Conservation (phyloP, 2,888 invertebrate genomes). For the Nematopogon swammerdamellus region DNA sequence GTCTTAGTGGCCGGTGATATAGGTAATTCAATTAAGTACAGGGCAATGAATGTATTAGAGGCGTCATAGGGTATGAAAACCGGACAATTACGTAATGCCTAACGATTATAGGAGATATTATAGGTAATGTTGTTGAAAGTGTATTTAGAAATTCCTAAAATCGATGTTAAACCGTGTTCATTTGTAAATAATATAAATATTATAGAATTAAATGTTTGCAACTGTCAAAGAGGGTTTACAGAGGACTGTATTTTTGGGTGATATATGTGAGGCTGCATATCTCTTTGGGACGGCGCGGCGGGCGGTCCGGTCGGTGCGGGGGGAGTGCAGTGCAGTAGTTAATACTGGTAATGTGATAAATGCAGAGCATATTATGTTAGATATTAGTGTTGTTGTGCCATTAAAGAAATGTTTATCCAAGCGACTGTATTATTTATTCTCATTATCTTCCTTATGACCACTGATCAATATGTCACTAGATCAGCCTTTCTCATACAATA, state of each 20-base stretch:
- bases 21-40: no score
- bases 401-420: constrained; percentile 52
- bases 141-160: constrained; percentile 55
- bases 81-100: constrained; percentile 34
- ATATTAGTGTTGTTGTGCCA: constrained; percentile 55
- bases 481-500: no score
- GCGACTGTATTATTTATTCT: no score
- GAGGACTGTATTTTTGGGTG: constrained; percentile 57
- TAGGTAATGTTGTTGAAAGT: constrained; percentile 51
- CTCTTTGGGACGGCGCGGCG: constrained; percentile 24
- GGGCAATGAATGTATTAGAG: constrained; percentile 18
- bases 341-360: constrained; percentile 47
- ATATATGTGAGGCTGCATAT: constrained; percentile 44
- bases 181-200: constrained; percentile 46
- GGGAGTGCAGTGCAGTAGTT: constrained; percentile 16
- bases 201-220: constrained; percentile 33
- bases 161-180: constrained; percentile 57
- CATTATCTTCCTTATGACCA: no score
- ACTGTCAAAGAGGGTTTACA: constrained; percentile 25
- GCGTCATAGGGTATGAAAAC: constrained; percentile 3
- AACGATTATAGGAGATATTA: constrained; percentile 33
- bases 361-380: constrained; percentile 31
- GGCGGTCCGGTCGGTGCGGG: no score
- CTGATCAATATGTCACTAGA: no score
- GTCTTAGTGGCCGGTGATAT: no score